These are phyloP conservation scores for Drosophila incognita DNA, from an alignment of 2,888 invertebrate genomes.

Conservation along the genomic window DNA sequence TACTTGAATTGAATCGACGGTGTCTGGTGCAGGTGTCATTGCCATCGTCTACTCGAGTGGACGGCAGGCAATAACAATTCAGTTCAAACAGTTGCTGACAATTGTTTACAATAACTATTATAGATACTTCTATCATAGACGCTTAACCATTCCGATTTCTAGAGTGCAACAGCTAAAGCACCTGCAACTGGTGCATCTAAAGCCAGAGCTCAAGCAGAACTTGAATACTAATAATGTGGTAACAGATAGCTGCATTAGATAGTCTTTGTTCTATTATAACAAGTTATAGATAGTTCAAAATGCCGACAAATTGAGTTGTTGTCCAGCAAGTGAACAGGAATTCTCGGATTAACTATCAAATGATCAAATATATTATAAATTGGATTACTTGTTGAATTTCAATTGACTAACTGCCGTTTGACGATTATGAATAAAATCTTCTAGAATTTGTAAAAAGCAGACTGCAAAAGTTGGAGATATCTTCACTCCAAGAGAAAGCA, in stretches of 20 bases:
- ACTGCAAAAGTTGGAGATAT: neutral
- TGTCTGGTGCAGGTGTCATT: constrained; percentile 37
- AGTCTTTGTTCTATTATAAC: neutral
- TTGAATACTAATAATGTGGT: constrained; percentile 15
- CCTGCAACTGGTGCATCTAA: constrained; percentile 1
- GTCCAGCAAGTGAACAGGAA: neutral
- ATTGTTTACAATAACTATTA: neutral
- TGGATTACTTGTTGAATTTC: neutral
- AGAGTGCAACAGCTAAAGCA: neutral
- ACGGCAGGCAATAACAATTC: constrained; percentile 30
- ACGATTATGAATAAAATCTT: neutral
- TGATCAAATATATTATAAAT: neutral
- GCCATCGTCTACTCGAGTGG: constrained; percentile 16
- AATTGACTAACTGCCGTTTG: neutral
- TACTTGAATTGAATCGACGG: constrained; percentile 63
- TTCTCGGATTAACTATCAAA: constrained; percentile 19
- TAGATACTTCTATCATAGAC: constrained; percentile 28
- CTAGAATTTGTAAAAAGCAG: neutral
- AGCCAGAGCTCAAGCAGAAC: constrained; percentile 33
- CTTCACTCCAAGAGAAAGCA: neutral
- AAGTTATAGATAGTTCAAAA: neutral
- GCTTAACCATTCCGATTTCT: neutral
- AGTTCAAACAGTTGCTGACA: constrained; percentile 17
- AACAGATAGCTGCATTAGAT: neutral
- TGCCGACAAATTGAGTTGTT: neutral